Base-by-base conservation (phyloP, 2,113 vertebrate species). In the Oostethus manadensis region DNA sequence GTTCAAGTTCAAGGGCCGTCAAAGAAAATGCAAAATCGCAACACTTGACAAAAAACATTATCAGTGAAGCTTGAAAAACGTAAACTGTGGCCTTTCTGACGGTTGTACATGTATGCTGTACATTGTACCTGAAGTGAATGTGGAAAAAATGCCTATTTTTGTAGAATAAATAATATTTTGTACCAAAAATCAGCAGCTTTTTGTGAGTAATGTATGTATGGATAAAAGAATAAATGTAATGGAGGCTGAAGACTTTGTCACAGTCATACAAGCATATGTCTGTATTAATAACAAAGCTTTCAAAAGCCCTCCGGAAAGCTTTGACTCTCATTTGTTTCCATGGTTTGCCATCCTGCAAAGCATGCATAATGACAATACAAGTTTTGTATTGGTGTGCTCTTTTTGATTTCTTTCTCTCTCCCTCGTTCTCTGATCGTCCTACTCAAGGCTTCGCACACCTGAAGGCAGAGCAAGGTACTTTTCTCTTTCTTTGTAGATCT, bases 381-480 rank as follows among this genome's bases (percentile, higher is more conserved):
- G 67, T 71, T 60, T 38, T 23, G 80, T 88, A 87, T 88, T 91
- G 89, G 86, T 69, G 84, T 89, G 85, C 73, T 84, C 71, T 84
- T 81, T 56, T 78, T 55, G 81, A 84, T 64, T 73, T 17, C 73
- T 82, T 17, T 78, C 68, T 62, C 71, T 82, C 16, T 79, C 68
- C 60, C 48, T 58, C 9, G 77, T 51, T 71, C 51, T 71, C 61
- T 72, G 62, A 46, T 79, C 64, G 73, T 64, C 66, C 74, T 78
- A 60, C 64, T 80, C 46, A 93, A 97, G 95, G 93, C 87, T 89
- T 97, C 80, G 92, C 94, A 74, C 94, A 97, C 82, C 91, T 97
- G 88, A 95, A 97, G 92, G 77, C 91, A 80, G 93, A 95, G 84
- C 94, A 94, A 97, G 95, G 95, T 97, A 96, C 87, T 71, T 63